Conservation (phyloP, 2,113 vertebrate genomes). For the Myxocyprinus asiaticus region DNA sequence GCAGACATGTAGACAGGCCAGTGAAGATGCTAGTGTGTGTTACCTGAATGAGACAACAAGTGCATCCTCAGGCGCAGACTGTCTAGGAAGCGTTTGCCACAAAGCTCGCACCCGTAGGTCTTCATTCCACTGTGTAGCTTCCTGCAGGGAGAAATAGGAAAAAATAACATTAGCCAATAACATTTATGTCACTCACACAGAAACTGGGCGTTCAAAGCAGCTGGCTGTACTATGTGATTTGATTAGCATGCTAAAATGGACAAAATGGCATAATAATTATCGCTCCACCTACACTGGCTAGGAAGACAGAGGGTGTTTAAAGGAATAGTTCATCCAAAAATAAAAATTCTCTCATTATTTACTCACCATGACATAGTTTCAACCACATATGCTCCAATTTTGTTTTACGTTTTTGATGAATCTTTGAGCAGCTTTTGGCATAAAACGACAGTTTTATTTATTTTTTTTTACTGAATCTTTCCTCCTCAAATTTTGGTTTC, state of each 20-base stretch:
- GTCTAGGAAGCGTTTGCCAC: slow-evolving; percentile 97
- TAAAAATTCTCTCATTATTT: too few relatives aligned
- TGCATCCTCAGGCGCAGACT: slow-evolving; percentile 98
- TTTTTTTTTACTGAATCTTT: too few relatives aligned
- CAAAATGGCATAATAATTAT: slow-evolving; percentile 32
- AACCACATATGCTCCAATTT: too few relatives aligned
- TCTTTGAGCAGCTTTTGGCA: too few relatives aligned
- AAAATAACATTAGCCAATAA: slow-evolving; percentile 52
- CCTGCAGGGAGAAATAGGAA: slow-evolving; percentile 72
- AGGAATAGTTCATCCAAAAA: too few relatives aligned
- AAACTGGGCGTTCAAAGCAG: slow-evolving; percentile 9
- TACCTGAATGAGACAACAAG: slow-evolving; percentile 98
- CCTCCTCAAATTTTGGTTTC: too few relatives aligned
- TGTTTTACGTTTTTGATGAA: too few relatives aligned
- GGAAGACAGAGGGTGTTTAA: neutral
- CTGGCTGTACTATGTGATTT: slow-evolving; percentile 41
- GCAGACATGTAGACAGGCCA: slow-evolving; percentile 27
- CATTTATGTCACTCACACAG: slow-evolving; percentile 47
- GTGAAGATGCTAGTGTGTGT: slow-evolving; percentile 40
- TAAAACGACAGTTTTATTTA: too few relatives aligned
- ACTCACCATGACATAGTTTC: too few relatives aligned
- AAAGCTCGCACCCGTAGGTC: slow-evolving; percentile 96
- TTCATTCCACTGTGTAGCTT: slow-evolving; percentile 99
- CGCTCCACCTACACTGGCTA: neutral
- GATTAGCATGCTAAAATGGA: slow-evolving; percentile 34